Conservation (phyloP, 2,888 invertebrate genomes). For the Zelleria hepariella region DNA sequence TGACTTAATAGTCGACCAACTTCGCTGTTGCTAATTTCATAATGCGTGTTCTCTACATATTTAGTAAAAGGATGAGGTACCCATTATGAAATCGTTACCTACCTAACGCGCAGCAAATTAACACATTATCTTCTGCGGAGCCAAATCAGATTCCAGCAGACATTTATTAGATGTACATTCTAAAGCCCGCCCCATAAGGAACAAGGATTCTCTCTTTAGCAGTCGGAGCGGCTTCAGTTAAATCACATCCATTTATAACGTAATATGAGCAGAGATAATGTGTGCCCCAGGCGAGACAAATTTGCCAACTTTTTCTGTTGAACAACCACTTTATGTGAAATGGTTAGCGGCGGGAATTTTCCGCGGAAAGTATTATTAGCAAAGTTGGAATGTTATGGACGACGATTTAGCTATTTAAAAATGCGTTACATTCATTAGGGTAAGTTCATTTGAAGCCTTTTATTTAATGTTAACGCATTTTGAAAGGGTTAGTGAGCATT, state of each 20-base stretch:
- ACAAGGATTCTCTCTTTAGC: background rate
- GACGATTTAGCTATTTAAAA: slow-evolving; percentile 13
- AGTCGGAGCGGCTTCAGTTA: slow-evolving; percentile 23
- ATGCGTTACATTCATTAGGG: slow-evolving; percentile 4
- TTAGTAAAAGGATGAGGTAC: too few relatives aligned
- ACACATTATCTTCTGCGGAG: background rate
- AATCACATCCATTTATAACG: slow-evolving; percentile 42
- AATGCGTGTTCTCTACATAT: background rate
- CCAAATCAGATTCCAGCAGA: background rate
- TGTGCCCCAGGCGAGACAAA: slow-evolving; percentile 44
- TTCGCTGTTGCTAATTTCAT: background rate
- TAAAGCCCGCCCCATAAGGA: background rate
- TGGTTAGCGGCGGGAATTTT: slow-evolving; percentile 33
- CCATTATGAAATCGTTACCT: background rate
- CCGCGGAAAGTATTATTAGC: slow-evolving; percentile 34
- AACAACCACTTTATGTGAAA: slow-evolving; percentile 45
- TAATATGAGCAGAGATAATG: slow-evolving; percentile 46
- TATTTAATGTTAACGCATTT: background rate
- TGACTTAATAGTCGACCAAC: too few relatives aligned
- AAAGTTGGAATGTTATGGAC: slow-evolving; percentile 33
- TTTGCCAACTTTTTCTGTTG: slow-evolving; percentile 48
- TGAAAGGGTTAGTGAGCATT: background rate
- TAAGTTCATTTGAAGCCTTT: background rate
- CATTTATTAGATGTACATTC: background rate
- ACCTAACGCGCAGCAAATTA: background rate